These are phyloP conservation scores for Stenurella melanura DNA, from an alignment of 2,888 invertebrate genomes.

Conservation along the genomic window DNA sequence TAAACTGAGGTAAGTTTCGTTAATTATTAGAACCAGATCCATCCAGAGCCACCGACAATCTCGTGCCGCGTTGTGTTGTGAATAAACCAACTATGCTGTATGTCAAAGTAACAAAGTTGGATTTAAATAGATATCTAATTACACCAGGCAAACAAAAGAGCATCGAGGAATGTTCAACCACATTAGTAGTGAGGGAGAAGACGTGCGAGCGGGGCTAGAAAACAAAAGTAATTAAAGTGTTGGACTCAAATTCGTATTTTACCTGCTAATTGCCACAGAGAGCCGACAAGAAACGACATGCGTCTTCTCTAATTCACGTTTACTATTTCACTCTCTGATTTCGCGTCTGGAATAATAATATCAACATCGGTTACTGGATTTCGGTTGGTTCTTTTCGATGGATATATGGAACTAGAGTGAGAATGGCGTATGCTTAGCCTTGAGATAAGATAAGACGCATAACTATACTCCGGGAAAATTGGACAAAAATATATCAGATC, in stretches of 20 bases:
- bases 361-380: background rate
- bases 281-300: slow-evolving; percentile 31
- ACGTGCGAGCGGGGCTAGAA: slow-evolving; percentile 31
- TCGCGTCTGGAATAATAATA: slow-evolving; percentile 30
- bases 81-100: slow-evolving; percentile 25
- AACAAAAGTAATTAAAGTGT: slow-evolving; percentile 47
- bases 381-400: background rate
- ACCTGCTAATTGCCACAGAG: slow-evolving; percentile 34
- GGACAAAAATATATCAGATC: too few species aligned
- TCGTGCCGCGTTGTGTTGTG: slow-evolving; percentile 6
- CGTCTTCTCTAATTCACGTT: slow-evolving; percentile 40
- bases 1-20: background rate
- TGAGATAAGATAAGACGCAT: too few species aligned
- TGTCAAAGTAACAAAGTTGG: slow-evolving; percentile 40
- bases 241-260: slow-evolving; percentile 39
- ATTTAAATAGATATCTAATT: slow-evolving; percentile 46
- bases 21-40: background rate
- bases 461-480: too few species aligned
- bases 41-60: background rate
- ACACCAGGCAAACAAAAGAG: slow-evolving; percentile 36
- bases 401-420: background rate
- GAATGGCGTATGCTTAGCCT: background rate
- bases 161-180: slow-evolving; percentile 39
- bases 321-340: slow-evolving; percentile 26
- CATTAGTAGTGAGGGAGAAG: slow-evolving; percentile 34